Percentiles rank a stretch among this genome's conserved stretches.
Evolutionary conservation across 2,797 vertebrate genomes (phyloP).

Genomic region (Ataeniobius toweri): DNA sequence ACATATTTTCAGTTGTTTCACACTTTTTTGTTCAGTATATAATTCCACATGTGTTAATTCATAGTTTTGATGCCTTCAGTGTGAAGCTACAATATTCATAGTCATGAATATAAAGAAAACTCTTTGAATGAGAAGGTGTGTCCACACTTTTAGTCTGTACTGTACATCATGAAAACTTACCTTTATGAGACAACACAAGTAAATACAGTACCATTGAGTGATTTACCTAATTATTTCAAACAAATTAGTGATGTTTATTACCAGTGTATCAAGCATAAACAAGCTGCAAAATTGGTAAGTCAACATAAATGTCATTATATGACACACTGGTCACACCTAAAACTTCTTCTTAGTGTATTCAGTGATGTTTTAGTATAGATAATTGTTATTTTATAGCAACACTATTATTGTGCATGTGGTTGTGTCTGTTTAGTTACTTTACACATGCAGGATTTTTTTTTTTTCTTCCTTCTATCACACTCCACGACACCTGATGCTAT

Average conservation of each 20-base stretch:
- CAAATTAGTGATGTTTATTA: not conserved
- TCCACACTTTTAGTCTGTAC: too few relatives aligned
- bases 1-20: too few relatives aligned
- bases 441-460: slow-evolving; percentile 18
- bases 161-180: not conserved
- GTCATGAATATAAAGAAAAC: too few relatives aligned
- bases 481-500: slow-evolving; percentile 11
- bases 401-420: not conserved
- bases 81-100: too few relatives aligned
- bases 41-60: too few relatives aligned
- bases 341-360: not conserved
- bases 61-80: too few relatives aligned
- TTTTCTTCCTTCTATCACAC: slow-evolving; percentile 19
- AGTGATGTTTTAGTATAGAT: not conserved
- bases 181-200: not conserved
- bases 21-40: too few relatives aligned
- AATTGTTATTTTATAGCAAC: not conserved
- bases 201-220: not conserved
- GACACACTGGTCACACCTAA: not conserved
- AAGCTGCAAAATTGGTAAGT: not conserved
- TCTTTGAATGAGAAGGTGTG: too few relatives aligned
- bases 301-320: not conserved
- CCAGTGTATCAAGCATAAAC: not conserved
- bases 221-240: not conserved
- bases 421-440: slow-evolving; percentile 3